phyloP scores from a whole-genome alignment of 2,797 vertebrate genomes.

The Threskiornis aethiopicus region DNA sequence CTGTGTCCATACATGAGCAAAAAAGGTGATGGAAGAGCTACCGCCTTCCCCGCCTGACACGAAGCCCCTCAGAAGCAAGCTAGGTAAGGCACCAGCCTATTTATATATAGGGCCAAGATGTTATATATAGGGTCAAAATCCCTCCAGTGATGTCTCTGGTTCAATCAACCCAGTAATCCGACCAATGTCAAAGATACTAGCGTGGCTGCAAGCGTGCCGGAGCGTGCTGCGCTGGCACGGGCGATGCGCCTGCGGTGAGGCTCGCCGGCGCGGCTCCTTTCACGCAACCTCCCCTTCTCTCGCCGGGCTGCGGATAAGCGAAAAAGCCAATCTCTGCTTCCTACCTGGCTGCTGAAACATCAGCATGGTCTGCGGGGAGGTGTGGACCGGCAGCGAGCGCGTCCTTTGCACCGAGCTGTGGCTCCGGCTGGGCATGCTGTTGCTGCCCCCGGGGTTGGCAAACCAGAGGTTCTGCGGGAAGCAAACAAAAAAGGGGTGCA shows the following conservation, averaged over 20 bases:
- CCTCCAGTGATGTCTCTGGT: neutral
- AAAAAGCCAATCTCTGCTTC: neutral
- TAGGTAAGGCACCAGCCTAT: slow-evolving; percentile 33
- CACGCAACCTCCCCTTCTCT: neutral
- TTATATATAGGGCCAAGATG: neutral
- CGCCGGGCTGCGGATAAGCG: accelerated
- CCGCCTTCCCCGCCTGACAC: neutral
- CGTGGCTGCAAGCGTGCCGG: neutral
- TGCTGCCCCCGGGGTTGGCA: slow-evolving; percentile 96
- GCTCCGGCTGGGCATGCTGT: slow-evolving; percentile 94
- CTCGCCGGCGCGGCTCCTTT: neutral
- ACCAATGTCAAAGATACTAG: neutral
- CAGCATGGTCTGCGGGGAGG: slow-evolving; percentile 92
- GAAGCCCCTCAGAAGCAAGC: slow-evolving; percentile 54
- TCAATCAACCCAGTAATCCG: slow-evolving; percentile 34
- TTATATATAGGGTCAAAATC: slow-evolving; percentile 64
- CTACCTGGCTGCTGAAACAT: slow-evolving; percentile 94
- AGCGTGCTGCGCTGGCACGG: accelerated
- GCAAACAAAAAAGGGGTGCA: neutral
- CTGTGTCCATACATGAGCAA: accelerated
- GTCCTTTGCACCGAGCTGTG: slow-evolving; percentile 97
- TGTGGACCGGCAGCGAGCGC: slow-evolving; percentile 94
- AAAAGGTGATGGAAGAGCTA: neutral
- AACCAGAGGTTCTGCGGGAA: slow-evolving; percentile 92
- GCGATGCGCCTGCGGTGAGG: neutral